A percentile compares a stretch with the other conserved stretches of the same genome.
These are phyloP conservation scores for Omphaloscelis lunosa DNA, from an alignment of 2,888 invertebrate genomes.

Conservation along the genomic window DNA sequence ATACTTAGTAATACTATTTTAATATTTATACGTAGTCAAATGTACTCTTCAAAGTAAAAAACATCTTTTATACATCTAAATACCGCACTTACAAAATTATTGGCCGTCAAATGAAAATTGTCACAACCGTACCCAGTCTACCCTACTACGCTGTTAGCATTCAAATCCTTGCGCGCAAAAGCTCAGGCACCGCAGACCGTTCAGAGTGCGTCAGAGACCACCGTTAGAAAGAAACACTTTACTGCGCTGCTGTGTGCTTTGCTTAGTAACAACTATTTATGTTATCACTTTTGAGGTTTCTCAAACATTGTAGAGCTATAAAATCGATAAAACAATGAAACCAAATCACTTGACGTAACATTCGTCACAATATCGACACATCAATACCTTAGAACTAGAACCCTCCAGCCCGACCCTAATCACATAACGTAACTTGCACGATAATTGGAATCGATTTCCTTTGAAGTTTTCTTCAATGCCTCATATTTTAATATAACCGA, in stretches of 20 bases:
- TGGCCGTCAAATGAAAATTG: no score
- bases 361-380: conserved; percentile 22
- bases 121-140: no score
- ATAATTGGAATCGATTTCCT: conserved; percentile 48
- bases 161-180: conserved; percentile 44
- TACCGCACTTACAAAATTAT: no score
- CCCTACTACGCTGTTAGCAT: conserved; percentile 36
- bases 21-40: no score
- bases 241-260: conserved; percentile 43
- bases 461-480: conserved; percentile 33
- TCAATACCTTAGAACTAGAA: conserved; percentile 20
- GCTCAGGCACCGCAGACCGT: conserved; percentile 40
- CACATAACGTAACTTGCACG: conserved; percentile 20
- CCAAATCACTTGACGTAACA: conserved; percentile 19
- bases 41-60: no score
- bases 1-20: no score
- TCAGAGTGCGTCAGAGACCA: conserved; percentile 55
- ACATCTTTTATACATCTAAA: no score
- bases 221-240: conserved; percentile 73
- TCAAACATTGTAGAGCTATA: conserved; percentile 11
- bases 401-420: conserved; percentile 10
- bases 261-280: conserved; percentile 37
- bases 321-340: conserved; percentile 13
- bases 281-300: conserved; percentile 23
- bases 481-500: conserved; percentile 24